A percentile compares a stretch with the other conserved stretches of the same genome.
Evolutionary conservation across 1,140 invertebrate species (phyloP).

Genomic region (Ceratosolen fusciceps): DNA sequence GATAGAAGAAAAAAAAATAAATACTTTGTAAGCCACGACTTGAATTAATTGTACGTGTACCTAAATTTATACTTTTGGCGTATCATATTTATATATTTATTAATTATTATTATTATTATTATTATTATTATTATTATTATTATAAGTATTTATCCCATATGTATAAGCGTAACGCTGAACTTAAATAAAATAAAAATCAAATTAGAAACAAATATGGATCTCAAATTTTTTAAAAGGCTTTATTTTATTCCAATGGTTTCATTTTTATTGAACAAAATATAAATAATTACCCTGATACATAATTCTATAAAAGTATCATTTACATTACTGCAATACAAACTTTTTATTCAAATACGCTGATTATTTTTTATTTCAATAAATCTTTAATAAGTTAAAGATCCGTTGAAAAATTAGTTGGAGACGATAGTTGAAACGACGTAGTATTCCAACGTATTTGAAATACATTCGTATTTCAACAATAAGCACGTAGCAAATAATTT

Average conservation of each 20-base stretch:
- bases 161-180: conserved; percentile 6
- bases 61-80: conserved; percentile 5
- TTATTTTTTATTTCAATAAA: conserved; percentile 11
- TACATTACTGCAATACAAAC: conserved; percentile 33
- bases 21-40: neutral
- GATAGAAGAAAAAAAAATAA: conserved; percentile 9
- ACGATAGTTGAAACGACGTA: conserved; percentile 20
- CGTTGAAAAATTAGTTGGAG: no score
- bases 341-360: conserved; percentile 1
- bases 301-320: conserved; percentile 36
- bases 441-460: neutral
- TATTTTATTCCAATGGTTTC: neutral
- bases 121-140: no score
- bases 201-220: neutral
- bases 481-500: conserved; percentile 37
- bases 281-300: conserved; percentile 1
- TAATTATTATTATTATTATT: conserved; percentile 16
- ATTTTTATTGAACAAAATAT: conserved; percentile 15
- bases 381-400: no score
- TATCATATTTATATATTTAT: conserved; percentile 26
- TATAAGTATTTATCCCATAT: conserved; percentile 20
- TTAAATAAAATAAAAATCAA: conserved; percentile 22
- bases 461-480: conserved; percentile 15
- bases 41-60: neutral
- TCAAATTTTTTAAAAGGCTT: conserved; percentile 5